phyloP scores from a whole-genome alignment of 2,888 invertebrate genomes.

The Acanthoscelides obtectus region DNA sequence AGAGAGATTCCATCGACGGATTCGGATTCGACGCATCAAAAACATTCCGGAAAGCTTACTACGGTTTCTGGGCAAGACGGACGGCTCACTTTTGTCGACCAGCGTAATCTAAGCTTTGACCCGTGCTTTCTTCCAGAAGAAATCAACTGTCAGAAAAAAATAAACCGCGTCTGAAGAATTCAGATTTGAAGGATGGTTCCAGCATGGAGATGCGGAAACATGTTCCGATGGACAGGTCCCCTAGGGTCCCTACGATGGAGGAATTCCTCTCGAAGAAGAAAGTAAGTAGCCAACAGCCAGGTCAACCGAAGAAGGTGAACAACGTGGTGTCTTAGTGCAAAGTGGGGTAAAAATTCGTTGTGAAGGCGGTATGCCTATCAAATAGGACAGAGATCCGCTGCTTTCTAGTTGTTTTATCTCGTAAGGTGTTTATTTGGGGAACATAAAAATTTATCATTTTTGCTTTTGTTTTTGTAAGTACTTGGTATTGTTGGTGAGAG shows the following conservation, averaged over 20 bases:
- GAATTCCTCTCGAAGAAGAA: conserved; percentile 50
- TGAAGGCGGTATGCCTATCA: not conserved
- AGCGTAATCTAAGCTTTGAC: too few relatives aligned
- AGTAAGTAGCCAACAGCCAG: conserved; percentile 35
- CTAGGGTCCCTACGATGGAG: conserved; percentile 51
- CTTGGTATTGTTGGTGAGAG: too few relatives aligned
- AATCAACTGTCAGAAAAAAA: conserved; percentile 45
- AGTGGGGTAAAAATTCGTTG: not conserved
- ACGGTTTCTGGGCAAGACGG: too few relatives aligned
- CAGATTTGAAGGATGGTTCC: conserved; percentile 4
- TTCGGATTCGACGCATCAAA: too few relatives aligned
- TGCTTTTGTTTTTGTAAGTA: too few relatives aligned
- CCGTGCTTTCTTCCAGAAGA: conserved; percentile 29
- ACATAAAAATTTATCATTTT: too few relatives aligned
- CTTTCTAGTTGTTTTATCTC: not conserved
- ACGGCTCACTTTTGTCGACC: too few relatives aligned
- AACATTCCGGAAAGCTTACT: too few relatives aligned
- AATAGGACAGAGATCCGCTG: not conserved
- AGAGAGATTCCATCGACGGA: too few relatives aligned
- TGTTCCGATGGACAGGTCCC: conserved; percentile 44
- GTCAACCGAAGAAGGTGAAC: conserved; percentile 27
- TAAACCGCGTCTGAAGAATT: conserved; percentile 7
- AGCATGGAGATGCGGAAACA: conserved; percentile 6
- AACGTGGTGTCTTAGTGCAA: conserved; percentile 25
- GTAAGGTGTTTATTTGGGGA: not conserved